A percentile compares a stretch with the other conserved stretches of the same genome.
Conservation (phyloP, 64 coral and sea anemone species). For the Anthopleura sola region DNA sequence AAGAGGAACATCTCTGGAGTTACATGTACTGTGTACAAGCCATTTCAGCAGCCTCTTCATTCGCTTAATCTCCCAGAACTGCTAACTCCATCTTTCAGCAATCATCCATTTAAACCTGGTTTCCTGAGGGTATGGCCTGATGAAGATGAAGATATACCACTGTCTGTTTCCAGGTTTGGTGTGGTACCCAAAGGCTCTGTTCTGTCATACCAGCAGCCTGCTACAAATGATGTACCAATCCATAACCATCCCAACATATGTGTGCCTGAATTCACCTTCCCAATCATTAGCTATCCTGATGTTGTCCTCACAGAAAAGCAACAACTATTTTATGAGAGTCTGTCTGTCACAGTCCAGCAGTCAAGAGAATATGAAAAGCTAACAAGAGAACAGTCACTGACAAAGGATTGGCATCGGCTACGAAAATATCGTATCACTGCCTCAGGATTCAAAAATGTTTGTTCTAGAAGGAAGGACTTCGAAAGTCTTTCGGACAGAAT, state of each 20-base stretch:
- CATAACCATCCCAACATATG: slow-evolving; percentile 10
- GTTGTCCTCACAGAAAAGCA: slow-evolving; percentile 39
- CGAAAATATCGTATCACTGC: slow-evolving; percentile 39
- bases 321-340: slow-evolving; percentile 17
- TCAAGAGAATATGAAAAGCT: slow-evolving; percentile 29
- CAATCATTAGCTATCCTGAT: slow-evolving; percentile 2
- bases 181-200: slow-evolving; percentile 45
- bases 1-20: slow-evolving; percentile 43
- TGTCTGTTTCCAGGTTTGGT: slow-evolving; percentile 38
- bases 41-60: slow-evolving; percentile 33
- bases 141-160: slow-evolving; percentile 3
- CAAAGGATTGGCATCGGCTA: slow-evolving; percentile 36
- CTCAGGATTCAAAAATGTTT: slow-evolving; percentile 34
- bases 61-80: slow-evolving; percentile 34
- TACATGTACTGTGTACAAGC: slow-evolving; percentile 48
- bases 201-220: slow-evolving; percentile 44
- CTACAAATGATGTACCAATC: slow-evolving; percentile 12
- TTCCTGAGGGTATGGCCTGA: slow-evolving; percentile 47
- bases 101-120: slow-evolving; percentile 18
- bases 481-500: slow-evolving; percentile 9
- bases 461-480: slow-evolving; percentile 39
- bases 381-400: slow-evolving; percentile 53
- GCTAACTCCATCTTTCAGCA: slow-evolving; percentile 21
- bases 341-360: slow-evolving; percentile 3
- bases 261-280: slow-evolving; percentile 34